Evolutionary conservation across 2,113 vertebrate genomes (phyloP), one percentile per base, ranked within the genome.

Genomic region (Malaclemys terrapin): DNA sequence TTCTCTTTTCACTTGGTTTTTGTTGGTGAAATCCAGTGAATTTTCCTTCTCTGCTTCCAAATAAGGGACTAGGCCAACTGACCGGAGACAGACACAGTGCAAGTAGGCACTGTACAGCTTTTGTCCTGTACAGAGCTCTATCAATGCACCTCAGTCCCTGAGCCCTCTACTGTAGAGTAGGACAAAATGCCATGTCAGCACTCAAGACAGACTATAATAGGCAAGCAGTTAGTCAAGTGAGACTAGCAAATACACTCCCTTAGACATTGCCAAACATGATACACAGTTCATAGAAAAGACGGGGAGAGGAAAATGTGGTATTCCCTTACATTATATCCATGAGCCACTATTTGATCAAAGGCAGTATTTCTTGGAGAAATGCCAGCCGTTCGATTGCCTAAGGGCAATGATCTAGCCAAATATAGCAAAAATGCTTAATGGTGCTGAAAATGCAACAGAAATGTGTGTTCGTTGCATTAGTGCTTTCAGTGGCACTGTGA

Each of bases 371-470:
- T 84, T 94, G 85, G 93, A 57, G 56, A 45, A 0, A 0, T 59
- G 87, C 80, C n/a, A 25, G 72, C 35, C 50, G 16, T 19, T 83
- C 49, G 50, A 85, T 50, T 3, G 4, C 76, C 52, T 0, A 1
- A 54, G 82, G 86, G 83, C 86, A 91, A 85, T 0, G 2, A 94
- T 56, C 85, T 38, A 6, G 53, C 47, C 50, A 82, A 83, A 93
- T 87, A 6, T 0, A 1, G 80, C 78, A 90, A 14, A 94, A 82
- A 10, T 8, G 47, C 88, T 79, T 0, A 0, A 27, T 25, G 57
- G 52, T 7, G 8, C 65, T 0, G 11, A 94, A 81, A 81, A 85
- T 0, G 0, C 84, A 29, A 79, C 0, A 0, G 5, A 29, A 25
- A 80, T 72, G 45, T 35, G 0, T 1, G 5, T 57, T 82, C 75